phyloP scores from a whole-genome alignment of 2,113 vertebrate genomes.

The Epinephelus lanceolatus region DNA sequence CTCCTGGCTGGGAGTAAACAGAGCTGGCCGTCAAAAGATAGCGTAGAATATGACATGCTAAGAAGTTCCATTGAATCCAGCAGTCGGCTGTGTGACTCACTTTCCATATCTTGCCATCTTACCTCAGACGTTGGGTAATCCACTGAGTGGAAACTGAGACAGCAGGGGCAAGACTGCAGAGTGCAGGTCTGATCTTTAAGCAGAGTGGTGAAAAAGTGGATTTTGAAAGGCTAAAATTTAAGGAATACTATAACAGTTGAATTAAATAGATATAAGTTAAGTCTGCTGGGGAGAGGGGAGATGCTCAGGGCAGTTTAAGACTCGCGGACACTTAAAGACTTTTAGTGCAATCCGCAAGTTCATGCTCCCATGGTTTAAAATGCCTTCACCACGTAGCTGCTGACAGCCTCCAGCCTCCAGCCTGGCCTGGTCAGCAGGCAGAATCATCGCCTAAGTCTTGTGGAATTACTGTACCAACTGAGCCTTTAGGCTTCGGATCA shows the following conservation, averaged over 20 bases:
- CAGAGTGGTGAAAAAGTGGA: slow-evolving; percentile 25
- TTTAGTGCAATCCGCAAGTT: slow-evolving; percentile 45
- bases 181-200: slow-evolving; percentile 47
- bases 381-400: slow-evolving; percentile 31
- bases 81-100: slow-evolving; percentile 64
- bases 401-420: slow-evolving; percentile 59
- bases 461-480: slow-evolving; percentile 57
- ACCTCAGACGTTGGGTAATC: slow-evolving; percentile 61
- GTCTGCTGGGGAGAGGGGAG: slow-evolving; percentile 1
- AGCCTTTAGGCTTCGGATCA: slow-evolving; percentile 59
- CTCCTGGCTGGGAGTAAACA: slow-evolving; percentile 71
- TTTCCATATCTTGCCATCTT: slow-evolving; percentile 56
- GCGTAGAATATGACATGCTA: slow-evolving; percentile 55
- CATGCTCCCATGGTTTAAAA: slow-evolving; percentile 38
- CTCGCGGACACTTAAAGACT: slow-evolving; percentile 41
- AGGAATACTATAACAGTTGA: background rate
- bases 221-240: slow-evolving; percentile 27
- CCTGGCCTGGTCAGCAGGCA: slow-evolving; percentile 46
- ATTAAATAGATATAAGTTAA: slow-evolving; percentile 44
- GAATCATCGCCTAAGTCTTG: slow-evolving; percentile 41
- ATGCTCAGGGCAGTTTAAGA: slow-evolving; percentile 43
- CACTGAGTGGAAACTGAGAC: slow-evolving; percentile 59
- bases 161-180: slow-evolving; percentile 24
- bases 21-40: slow-evolving; percentile 70
- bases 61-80: slow-evolving; percentile 60